These are phyloP conservation scores for Peromyscus maniculatus DNA, from an alignment of 2,113 vertebrate species.

Conservation along the genomic window DNA sequence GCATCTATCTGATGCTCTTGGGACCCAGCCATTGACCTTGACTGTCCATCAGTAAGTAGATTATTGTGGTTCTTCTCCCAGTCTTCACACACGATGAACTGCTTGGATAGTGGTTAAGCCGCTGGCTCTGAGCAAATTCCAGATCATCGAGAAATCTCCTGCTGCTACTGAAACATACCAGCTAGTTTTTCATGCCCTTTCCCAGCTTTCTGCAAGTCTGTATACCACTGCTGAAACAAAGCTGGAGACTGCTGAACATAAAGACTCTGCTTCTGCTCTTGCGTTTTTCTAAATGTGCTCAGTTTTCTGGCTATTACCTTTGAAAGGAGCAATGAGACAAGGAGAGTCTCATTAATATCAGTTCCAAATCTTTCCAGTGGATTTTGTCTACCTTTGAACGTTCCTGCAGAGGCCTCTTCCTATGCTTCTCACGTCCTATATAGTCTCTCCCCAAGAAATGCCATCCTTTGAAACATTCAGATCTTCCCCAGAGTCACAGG, in stretches of 20 bases:
- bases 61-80: slow-evolving; percentile 91
- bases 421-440: slow-evolving; percentile 82
- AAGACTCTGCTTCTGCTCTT: slow-evolving; percentile 93
- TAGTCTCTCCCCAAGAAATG: slow-evolving; percentile 79
- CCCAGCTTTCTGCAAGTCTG: slow-evolving; percentile 90
- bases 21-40: slow-evolving; percentile 95
- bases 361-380: slow-evolving; percentile 94
- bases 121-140: slow-evolving; percentile 93
- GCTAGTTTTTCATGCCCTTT: slow-evolving; percentile 93
- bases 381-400: slow-evolving; percentile 87
- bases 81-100: slow-evolving; percentile 93
- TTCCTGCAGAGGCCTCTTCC: slow-evolving; percentile 80
- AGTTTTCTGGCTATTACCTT: slow-evolving; percentile 94
- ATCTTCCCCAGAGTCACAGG: slow-evolving; percentile 80
- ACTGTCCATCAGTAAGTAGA: slow-evolving; percentile 91
- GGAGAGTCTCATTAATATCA: slow-evolving; percentile 93
- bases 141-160: slow-evolving; percentile 93
- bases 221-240: slow-evolving; percentile 93
- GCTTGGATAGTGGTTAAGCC: slow-evolving; percentile 93
- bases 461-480: slow-evolving; percentile 85
- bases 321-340: slow-evolving; percentile 92
- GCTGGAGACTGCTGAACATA: slow-evolving; percentile 92
- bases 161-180: slow-evolving; percentile 93
- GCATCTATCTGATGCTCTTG: slow-evolving; percentile 97
- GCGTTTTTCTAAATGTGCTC: slow-evolving; percentile 93